Conservation (phyloP, 2,888 invertebrate species). For the Latheticus oryzae region DNA sequence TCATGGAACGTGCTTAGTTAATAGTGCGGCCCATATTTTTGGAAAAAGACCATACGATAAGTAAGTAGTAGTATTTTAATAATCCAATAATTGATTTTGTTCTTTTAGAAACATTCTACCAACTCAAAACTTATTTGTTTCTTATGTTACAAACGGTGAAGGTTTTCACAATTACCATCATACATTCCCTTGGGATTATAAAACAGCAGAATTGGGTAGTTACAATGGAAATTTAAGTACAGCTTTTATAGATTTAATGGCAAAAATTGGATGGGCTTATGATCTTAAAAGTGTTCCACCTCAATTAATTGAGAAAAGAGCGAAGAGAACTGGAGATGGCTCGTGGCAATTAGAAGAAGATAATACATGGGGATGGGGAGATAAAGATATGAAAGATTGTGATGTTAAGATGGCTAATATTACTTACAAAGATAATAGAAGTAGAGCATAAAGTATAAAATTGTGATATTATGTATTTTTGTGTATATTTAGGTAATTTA, state of each 20-base stretch:
- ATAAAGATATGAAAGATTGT: conserved; percentile 68
- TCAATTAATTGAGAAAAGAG: conserved; percentile 68
- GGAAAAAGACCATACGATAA: conserved; percentile 82
- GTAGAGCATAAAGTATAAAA: no score
- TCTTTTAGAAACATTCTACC: conserved; percentile 59
- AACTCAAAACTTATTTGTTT: conserved; percentile 76
- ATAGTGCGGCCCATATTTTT: conserved; percentile 88
- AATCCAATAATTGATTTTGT: neutral
- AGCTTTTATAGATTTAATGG: conserved; percentile 80
- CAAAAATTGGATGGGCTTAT: conserved; percentile 82
- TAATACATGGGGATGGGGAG: conserved; percentile 84
- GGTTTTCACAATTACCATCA: conserved; percentile 79
- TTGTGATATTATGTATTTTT: no score
- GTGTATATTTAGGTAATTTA: no score
- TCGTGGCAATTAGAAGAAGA: conserved; percentile 49
- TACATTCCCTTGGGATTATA: conserved; percentile 70
- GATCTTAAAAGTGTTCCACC: conserved; percentile 74
- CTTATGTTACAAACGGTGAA: conserved; percentile 80
- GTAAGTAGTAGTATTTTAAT: conserved; percentile 60
- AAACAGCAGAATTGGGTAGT: conserved; percentile 65
- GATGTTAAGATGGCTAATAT: conserved; percentile 13
- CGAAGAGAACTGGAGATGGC: conserved; percentile 70
- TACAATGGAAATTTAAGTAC: conserved; percentile 76
- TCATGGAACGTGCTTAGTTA: conserved; percentile 91
- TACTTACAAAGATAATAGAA: neutral